A percentile compares a stretch with the other conserved stretches of the same genome.
Conservation (phyloP, 2,113 vertebrate species). For the Carassius gibelio region DNA sequence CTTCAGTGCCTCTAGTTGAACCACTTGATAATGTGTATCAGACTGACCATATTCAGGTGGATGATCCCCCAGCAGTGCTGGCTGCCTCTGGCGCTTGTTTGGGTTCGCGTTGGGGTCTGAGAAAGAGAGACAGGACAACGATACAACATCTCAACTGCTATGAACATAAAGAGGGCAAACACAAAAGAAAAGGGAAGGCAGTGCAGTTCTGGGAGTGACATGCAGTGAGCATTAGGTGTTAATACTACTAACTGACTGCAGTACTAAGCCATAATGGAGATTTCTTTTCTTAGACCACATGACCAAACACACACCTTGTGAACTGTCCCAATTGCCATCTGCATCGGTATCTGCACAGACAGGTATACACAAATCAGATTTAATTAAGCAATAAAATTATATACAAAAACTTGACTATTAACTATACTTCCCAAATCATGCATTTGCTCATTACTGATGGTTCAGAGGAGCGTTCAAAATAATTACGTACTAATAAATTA, state of each 20-base stretch:
- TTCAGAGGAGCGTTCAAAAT: not conserved
- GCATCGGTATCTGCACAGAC: conserved; percentile 79
- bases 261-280: conserved; percentile 68
- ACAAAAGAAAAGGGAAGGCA: not conserved
- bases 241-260: conserved; percentile 11
- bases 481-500: not conserved
- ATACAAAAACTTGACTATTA: not conserved
- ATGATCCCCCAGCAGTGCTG: conserved; percentile 88
- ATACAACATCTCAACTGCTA: conserved; percentile 28
- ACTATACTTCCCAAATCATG: not conserved
- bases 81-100: conserved; percentile 90
- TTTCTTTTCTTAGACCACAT: conserved; percentile 56
- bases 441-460: not conserved
- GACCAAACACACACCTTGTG: conserved; percentile 66
- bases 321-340: conserved; percentile 80
- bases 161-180: conserved; percentile 11
- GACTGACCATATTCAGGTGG: conserved; percentile 84
- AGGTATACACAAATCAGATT: conserved; percentile 62
- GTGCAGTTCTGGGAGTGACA: conserved; percentile 62
- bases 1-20: not conserved
- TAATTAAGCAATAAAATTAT: not conserved
- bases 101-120: conserved; percentile 85
- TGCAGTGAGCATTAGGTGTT: conserved; percentile 61
- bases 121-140: conserved; percentile 53
- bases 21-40: not conserved